Evolutionary conservation across 2,888 invertebrate genomes (phyloP), one percentile per base, ranked within the genome.

Genomic region (Bombylius discolor): DNA sequence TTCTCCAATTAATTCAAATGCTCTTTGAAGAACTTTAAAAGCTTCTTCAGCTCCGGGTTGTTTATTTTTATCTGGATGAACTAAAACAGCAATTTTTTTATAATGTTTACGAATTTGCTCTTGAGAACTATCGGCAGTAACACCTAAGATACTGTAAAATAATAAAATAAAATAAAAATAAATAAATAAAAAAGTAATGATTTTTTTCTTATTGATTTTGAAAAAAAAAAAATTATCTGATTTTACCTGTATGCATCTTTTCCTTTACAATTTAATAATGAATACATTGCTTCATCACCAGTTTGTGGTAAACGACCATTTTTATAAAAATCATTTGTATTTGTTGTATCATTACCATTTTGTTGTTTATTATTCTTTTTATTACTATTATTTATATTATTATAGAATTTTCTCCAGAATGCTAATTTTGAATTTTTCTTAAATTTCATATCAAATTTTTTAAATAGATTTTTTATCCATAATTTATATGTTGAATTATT

Each of bases 21-120:
- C 95, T 69, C 93, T 89, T 65, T 92, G 93, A 62, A 96, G 77
- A 69, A 96, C 94, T 77, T 95, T 95, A 73, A 95, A 96, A 45
- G 95, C 94, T 74, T 96, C 95, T 69, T 95, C 95, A 1, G 95
- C 94, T 39, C 95, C 95, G 5, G 93, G 89, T 70, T 92, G 91
- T 67, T 87, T 88, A 73, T 95, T 96, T 76, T 96, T 96, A 70
- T 96, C 95, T 0, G 96, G 96, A 76, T 96, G 96, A 45, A 96
- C 95, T 46, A 96, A 78, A 66, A 95, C 89, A 9, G 94, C 95
- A 73, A 95, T 94, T 65, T 89, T 82, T 67, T 93, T 87, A 74
- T 95, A 96, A 77, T 95, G 94, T 65, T 89, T 86, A 69, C 92
- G 90, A 65, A 97, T 92, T 67, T 95, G 94, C 63, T 95, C 94